Base-by-base conservation (phyloP, 2,888 invertebrate genomes). In the Amphipyra berbera region DNA sequence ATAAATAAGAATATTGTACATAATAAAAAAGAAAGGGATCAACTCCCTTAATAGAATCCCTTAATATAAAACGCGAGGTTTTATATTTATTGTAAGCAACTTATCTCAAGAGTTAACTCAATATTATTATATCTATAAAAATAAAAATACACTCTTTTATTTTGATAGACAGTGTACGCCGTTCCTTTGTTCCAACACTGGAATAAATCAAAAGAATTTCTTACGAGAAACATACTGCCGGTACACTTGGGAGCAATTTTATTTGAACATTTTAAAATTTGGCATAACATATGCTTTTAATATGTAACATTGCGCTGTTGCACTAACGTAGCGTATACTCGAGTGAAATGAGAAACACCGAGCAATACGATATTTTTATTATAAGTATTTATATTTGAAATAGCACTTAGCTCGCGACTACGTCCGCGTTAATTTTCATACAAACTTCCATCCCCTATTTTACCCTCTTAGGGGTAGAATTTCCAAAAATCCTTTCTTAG, bases 151-250 rank as follows among this genome's bases (percentile, higher is more conserved):
- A 9, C 21, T 40, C 59, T 53, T 62, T 78, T 78, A 74, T 74
- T 77, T 68, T 72, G 74, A 61, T 44, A 63, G 60, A 27, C 62
- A 71, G 57, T 73, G 52, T 73, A 64, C 58, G 56, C 45, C 37
- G 27, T 12, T 60, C 46, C 61, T 74, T 79, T 74, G 66, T 82
- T 72, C 47, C 38, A 57, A 41, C 59, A 58, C 49, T 53, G 47
- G 64, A 56, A 71, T 79, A 71, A 78, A 81, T 81, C 81, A 80
- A 74, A 82, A 77, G 79, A 81, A 81, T 81, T 73, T 68, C 64
- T 76, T 72, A 80, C 73, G 81, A 73, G 73, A 58, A 59, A 71
- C 63, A 73, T 41, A 66, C 71, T 58, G 56, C 14, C 6, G 6
- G 79, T 76, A 78, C 77, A 71, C 68, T 73, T 13, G 58, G 49